Conservation (phyloP, 64 coral and sea anemone species). For the Montipora sp. region DNA sequence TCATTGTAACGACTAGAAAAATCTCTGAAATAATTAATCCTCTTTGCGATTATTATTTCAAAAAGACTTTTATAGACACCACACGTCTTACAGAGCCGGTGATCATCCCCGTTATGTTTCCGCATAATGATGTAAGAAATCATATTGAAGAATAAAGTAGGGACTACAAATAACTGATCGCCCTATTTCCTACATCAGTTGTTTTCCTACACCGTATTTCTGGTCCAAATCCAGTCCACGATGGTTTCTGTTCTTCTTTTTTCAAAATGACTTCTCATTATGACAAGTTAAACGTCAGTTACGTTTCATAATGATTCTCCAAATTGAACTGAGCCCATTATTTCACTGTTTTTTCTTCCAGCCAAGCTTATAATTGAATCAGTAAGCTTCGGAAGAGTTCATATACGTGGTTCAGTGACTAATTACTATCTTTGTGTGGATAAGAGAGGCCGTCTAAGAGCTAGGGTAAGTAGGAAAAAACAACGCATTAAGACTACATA, state of each 20-base stretch:
- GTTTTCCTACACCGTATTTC: too few species aligned
- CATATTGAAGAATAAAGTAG: too few species aligned
- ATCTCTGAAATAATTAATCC: conserved; percentile 19
- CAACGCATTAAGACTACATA: too few species aligned
- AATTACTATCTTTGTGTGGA: conserved; percentile 85
- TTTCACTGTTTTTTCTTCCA: conserved; percentile 16
- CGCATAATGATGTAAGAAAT: too few species aligned
- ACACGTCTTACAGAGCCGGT: neutral
- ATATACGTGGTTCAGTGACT: conserved; percentile 71
- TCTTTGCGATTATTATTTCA: conserved; percentile 38
- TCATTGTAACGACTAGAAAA: conserved; percentile 35
- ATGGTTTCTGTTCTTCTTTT: too few species aligned
- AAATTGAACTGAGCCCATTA: neutral
- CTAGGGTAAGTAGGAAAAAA: conserved; percentile 68
- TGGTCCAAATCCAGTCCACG: too few species aligned
- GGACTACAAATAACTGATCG: too few species aligned
- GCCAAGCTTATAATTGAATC: conserved; percentile 89
- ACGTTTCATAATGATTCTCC: neutral
- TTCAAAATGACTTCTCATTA: too few species aligned
- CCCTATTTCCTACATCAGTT: too few species aligned
- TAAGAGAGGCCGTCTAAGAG: conserved; percentile 73
- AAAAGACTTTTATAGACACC: conserved; percentile 10
- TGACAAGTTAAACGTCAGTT: neutral
- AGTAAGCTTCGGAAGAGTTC: conserved; percentile 88
- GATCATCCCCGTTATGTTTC: too few species aligned